Evolutionary conservation across 2,113 vertebrate species (phyloP), one percentile per base, ranked within the genome.

Genomic region (Phalacrocorax brasilianus): DNA sequence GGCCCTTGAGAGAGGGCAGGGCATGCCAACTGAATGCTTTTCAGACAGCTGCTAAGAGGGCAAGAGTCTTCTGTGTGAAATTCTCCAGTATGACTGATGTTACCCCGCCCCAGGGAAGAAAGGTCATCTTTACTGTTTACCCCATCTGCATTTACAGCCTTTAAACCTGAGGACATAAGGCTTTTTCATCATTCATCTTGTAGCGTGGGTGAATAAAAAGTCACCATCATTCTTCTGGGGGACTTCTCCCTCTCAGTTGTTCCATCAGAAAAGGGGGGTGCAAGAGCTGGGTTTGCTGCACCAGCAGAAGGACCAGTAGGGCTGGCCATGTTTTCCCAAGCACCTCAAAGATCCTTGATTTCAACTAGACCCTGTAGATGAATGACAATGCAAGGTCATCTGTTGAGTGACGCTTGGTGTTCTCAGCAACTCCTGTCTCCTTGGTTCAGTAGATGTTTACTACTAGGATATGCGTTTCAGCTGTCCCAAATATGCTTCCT

Each of bases 81-180:
- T 83, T 73, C 38, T 85, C 61, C 56, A n/a, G 38, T 52, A 42
- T 30, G 49, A 16, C 62, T 75, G 32, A 14, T 83, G 32, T 85
- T 79, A 38, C 27, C 52, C 23, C 26, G 89, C 66, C 40, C 24
- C 76, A 52, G 38, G 56, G 42, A 92, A 85, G 74, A 91, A 42
- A 76, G 30, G 38, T 61, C 27, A 1, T 83, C 53, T 81, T 23
- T 35, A 50, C 62, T 40, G 56, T 53, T 62, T 93, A 33, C 35
- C 26, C 70, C 26, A 52, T 76, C 35, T 20, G 20, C 35, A 45
- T 65, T 84, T 65, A 45, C 19, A 91, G 72, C 53, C 81, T 85
- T 74, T 62, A 81, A 93, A 92, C 77, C 70, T 63, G 63, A 94
- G 75, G 82, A 94, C 45, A 47, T 82, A 94, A 90, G 66, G 66